Percentiles rank a stretch among this genome's conserved stretches.
Conservation (phyloP, 2,797 vertebrate genomes). For the Poecilia gillii region DNA sequence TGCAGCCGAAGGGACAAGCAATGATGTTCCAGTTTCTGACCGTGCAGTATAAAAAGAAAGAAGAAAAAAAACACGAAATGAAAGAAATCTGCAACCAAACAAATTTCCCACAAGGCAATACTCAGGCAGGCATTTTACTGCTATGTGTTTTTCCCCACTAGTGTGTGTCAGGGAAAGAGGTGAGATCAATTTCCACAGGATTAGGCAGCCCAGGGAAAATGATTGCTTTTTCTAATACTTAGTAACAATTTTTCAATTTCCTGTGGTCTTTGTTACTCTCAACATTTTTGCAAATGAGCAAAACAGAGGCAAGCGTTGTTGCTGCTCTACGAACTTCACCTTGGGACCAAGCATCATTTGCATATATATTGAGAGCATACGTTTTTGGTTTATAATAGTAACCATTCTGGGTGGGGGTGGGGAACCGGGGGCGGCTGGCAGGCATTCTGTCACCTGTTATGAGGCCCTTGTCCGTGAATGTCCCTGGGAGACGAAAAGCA, state of each 20-base stretch:
- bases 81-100: constrained; percentile 67
- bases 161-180: constrained; percentile 74
- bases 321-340: constrained; percentile 82
- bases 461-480: constrained; percentile 80
- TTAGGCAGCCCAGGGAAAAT: constrained; percentile 82
- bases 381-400: constrained; percentile 88
- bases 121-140: constrained; percentile 59
- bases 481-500: constrained; percentile 77
- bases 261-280: constrained; percentile 82
- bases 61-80: constrained; percentile 36
- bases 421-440: constrained; percentile 75
- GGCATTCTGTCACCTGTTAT: constrained; percentile 83
- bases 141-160: constrained; percentile 67
- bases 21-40: constrained; percentile 38
- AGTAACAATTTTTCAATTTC: constrained; percentile 86
- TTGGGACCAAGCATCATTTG: constrained; percentile 85
- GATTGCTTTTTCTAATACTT: constrained; percentile 85
- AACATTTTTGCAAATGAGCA: constrained; percentile 85
- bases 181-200: constrained; percentile 84
- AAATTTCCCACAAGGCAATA: constrained; percentile 68
- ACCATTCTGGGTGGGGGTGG: constrained; percentile 74
- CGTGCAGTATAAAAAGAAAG: constrained; percentile 30
- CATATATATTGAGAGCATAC: constrained; percentile 93
- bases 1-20: constrained; percentile 60
- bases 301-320: constrained; percentile 79